Evolutionary conservation across 2,113 vertebrate species (phyloP), one percentile per base, ranked within the genome.

Genomic region (Cromileptes altivelis): DNA sequence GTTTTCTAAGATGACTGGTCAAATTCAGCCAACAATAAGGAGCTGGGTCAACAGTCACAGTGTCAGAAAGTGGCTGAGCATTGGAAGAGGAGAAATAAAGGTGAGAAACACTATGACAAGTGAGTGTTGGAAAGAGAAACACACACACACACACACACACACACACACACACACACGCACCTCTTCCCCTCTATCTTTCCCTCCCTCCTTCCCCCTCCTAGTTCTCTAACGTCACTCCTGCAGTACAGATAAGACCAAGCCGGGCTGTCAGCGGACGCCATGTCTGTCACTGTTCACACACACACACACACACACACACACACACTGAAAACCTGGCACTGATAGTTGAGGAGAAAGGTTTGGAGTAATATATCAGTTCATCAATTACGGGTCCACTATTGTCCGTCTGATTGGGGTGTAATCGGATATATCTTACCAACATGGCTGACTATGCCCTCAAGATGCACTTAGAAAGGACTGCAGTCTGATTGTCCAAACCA

Each of bases 181-280:
- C 42, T 70, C 61, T 74, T 10, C 27, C 56, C 77, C 71, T 63
- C 76, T 69, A 68, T 58, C 80, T 47, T 11, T 33, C 56, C 50
- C 37, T 30, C 27, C 14, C 18, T 15, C 45, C 23, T 5, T 33
- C 12, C 56, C 63, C 50, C 60, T 49, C 33, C 4, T 53, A 69
- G n/a, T 58, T 86, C 82, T 89, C 83, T 87, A 72, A 90, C 87
- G 88, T 92, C 84, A 88, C 91, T 87, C 88, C 86, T 88, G 82
- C 75, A n/a, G 80, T 25, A 67, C 60, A 89, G 91, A 93, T 92
- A 92, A 92, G 88, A 27, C 80, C 47, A 65, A 85, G 57, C 71
- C 7, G 33, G 72, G 68, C 82, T 87, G 87, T 89, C 87, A 88
- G 88, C 45, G 50, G 70, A 88, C 78, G 72, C 81, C 71, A 55